These are phyloP conservation scores for Aphelenchoides avenae DNA, from an alignment of 1,140 invertebrate genomes.

Conservation along the genomic window DNA sequence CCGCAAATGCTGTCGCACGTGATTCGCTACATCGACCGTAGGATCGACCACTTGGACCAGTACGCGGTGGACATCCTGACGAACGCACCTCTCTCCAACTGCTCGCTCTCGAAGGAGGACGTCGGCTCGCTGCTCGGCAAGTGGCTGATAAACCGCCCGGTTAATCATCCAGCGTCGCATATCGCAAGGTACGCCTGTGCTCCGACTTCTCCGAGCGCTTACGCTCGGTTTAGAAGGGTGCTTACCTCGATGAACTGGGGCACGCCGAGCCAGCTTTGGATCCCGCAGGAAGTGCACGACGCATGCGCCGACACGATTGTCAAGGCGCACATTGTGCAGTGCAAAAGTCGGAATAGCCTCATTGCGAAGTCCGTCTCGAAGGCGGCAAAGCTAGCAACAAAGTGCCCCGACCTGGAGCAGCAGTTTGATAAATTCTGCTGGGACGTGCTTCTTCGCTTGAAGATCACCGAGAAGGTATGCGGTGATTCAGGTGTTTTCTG, in stretches of 20 bases:
- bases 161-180: slow-evolving; percentile 26
- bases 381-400: slow-evolving; percentile 31
- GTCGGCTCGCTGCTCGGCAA: slow-evolving; percentile 34
- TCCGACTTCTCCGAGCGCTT: no score
- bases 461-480: slow-evolving; percentile 26
- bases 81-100: slow-evolving; percentile 28
- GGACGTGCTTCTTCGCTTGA: slow-evolving; percentile 35
- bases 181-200: slow-evolving; percentile 24
- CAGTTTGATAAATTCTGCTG: slow-evolving; percentile 43
- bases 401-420: slow-evolving; percentile 40
- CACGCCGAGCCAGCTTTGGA: slow-evolving; percentile 17
- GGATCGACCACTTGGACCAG: slow-evolving; percentile 39
- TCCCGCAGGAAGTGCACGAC: slow-evolving; percentile 28
- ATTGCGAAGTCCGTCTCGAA: slow-evolving; percentile 42
- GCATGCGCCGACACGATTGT: slow-evolving; percentile 24
- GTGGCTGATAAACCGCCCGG: slow-evolving; percentile 32
- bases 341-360: slow-evolving; percentile 34
- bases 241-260: slow-evolving; percentile 34
- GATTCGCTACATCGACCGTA: slow-evolving; percentile 34
- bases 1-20: slow-evolving; percentile 26
- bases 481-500: slow-evolving; percentile 4
- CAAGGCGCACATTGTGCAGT: slow-evolving; percentile 42
- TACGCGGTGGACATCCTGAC: slow-evolving; percentile 42
- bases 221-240: slow-evolving; percentile 24
- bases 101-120: slow-evolving; percentile 23